Conservation (phyloP, 2,888 invertebrate species). For the Pandemis cinnamomeana region DNA sequence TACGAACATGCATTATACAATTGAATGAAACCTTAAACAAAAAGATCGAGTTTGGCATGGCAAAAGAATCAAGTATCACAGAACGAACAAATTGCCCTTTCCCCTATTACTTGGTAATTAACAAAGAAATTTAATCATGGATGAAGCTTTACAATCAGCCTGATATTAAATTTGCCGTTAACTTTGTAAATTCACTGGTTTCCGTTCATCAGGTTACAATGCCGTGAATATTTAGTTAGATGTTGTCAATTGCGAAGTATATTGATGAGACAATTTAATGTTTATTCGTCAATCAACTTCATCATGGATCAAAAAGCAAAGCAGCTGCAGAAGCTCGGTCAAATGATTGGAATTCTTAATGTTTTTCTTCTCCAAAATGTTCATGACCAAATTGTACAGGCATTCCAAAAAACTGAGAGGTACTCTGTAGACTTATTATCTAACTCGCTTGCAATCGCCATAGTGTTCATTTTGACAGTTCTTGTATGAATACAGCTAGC, state of each 20-base stretch:
- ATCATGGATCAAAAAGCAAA: too few species aligned
- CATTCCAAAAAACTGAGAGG: too few species aligned
- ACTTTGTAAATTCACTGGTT: slow-evolving; percentile 24
- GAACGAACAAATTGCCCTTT: slow-evolving; percentile 12
- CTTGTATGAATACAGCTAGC: too few species aligned
- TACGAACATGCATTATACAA: background rate
- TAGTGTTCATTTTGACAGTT: too few species aligned
- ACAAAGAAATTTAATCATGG: slow-evolving; percentile 22
- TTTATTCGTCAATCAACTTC: background rate
- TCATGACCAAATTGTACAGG: too few species aligned
- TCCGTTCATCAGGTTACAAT: slow-evolving; percentile 13
- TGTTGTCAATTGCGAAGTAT: slow-evolving; percentile 3
- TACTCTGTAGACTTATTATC: too few species aligned
- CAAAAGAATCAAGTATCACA: background rate
- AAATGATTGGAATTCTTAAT: too few species aligned
- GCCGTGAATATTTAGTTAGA: slow-evolving; percentile 18
- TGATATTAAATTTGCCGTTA: slow-evolving; percentile 26
- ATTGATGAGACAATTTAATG: background rate
- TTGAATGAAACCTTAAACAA: background rate
- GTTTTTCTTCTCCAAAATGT: too few species aligned
- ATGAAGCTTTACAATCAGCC: slow-evolving; percentile 14
- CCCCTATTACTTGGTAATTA: slow-evolving; percentile 8
- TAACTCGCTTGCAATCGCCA: too few species aligned
- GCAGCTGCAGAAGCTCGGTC: too few species aligned
- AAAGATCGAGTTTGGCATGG: background rate